A percentile compares a stretch with the other conserved stretches of the same genome.
phyloP scores from a whole-genome alignment of 2,797 vertebrate genomes.

The Podarcis siculus region DNA sequence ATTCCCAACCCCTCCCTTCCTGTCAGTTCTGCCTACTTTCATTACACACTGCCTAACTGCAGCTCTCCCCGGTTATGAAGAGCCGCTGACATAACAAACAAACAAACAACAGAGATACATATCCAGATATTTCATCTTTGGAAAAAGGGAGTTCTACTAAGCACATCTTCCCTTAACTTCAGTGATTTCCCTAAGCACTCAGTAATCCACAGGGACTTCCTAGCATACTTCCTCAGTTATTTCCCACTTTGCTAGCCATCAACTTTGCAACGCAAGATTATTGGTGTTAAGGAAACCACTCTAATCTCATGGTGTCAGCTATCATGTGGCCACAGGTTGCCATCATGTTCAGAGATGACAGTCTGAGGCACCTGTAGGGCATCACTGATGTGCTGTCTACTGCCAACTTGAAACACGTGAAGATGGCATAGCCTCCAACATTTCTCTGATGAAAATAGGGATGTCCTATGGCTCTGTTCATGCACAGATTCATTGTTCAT shows the following conservation, averaged over 20 bases:
- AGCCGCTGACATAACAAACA: background rate
- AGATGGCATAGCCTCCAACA: background rate
- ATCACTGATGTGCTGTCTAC: background rate
- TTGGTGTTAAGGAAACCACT: background rate
- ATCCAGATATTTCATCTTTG: background rate
- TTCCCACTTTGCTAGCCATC: background rate
- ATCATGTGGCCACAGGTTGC: background rate
- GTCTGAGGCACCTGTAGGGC: background rate
- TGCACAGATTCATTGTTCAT: too few species aligned
- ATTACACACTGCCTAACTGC: background rate
- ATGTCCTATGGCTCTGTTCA: background rate
- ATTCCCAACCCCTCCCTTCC: too few species aligned
- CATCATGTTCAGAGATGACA: constrained; percentile 4
- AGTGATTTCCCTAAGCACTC: background rate
- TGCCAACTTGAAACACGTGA: background rate
- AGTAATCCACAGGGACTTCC: background rate
- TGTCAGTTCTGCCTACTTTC: background rate
- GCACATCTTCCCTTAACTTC: background rate
- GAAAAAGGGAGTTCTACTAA: background rate
- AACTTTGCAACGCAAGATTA: background rate
- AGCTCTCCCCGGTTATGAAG: background rate
- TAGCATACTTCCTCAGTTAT: constrained; percentile 16
- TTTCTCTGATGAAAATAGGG: too few species aligned
- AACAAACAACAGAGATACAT: background rate
- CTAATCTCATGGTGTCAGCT: background rate